phyloP scores from a whole-genome alignment of 2,113 vertebrate species.

The Atlantisia rogersi region DNA sequence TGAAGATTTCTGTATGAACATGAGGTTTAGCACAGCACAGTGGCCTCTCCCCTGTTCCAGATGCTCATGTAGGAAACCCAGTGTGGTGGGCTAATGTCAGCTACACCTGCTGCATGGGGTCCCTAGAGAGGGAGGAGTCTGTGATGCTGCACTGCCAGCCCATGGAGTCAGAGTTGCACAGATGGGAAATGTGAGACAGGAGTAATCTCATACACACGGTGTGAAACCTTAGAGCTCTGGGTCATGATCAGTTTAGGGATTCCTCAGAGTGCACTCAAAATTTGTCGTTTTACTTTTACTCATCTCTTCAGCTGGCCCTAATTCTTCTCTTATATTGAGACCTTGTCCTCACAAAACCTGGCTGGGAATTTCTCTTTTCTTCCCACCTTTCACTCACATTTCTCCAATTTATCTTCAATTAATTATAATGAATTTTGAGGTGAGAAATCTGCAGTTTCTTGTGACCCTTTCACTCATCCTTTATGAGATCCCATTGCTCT shows the following conservation, averaged over 20 bases:
- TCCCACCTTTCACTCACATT: neutral
- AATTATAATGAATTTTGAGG: neutral
- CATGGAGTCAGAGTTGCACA: neutral
- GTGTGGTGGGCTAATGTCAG: neutral
- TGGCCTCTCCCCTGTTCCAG: neutral
- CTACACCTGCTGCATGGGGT: neutral
- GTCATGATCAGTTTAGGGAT: neutral
- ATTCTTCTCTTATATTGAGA: neutral
- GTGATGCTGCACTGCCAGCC: neutral
- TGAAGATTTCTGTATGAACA: neutral
- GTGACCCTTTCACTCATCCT: neutral
- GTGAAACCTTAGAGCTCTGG: neutral
- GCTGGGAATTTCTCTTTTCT: neutral
- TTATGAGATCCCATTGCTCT: neutral
- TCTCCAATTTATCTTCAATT: neutral
- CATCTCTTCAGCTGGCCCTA: neutral
- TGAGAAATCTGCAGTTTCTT: neutral
- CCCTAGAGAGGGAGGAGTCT: neutral
- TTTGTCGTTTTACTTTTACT: neutral
- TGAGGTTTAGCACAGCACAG: neutral
- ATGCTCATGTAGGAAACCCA: rapidly evolving
- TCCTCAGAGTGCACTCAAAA: neutral
- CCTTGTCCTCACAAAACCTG: neutral
- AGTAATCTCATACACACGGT: neutral
- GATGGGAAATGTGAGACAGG: neutral